Conservation (phyloP, 2,888 invertebrate species). For the Acanthosepion esculentum region DNA sequence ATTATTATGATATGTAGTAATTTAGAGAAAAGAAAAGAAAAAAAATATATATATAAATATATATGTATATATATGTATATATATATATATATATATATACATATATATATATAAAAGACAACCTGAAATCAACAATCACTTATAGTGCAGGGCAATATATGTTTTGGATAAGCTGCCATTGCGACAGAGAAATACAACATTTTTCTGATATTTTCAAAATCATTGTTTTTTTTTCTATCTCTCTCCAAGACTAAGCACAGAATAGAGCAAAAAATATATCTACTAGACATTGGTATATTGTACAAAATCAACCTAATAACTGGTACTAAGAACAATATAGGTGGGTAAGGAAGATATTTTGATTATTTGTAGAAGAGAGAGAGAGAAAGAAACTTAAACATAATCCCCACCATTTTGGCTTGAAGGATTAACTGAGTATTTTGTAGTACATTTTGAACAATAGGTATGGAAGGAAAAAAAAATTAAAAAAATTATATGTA, state of each 20-base stretch:
- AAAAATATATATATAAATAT: too few species aligned
- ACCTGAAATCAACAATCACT: conserved; percentile 33
- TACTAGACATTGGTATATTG: background rate
- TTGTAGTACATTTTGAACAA: conserved; percentile 22
- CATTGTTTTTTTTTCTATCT: background rate
- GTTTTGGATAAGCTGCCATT: conserved; percentile 12
- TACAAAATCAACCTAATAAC: background rate
- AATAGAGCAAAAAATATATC: background rate
- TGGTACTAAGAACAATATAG: conserved; percentile 20
- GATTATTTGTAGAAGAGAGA: background rate
- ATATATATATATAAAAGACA: background rate
- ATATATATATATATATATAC: background rate
- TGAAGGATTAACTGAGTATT: conserved; percentile 33
- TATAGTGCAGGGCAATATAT: conserved; percentile 5
- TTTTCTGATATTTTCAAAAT: background rate
- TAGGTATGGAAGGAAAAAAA: background rate
- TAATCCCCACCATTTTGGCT: background rate
- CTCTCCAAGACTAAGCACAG: conserved; percentile 21
- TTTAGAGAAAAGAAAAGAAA: background rate
- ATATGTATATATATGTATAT: conserved; percentile 3
- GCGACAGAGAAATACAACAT: background rate
- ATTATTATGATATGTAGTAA: conserved; percentile 33
- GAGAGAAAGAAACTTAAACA: background rate
- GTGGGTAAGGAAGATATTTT: conserved; percentile 20
- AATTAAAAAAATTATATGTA: background rate